phyloP scores from a whole-genome alignment of 2,797 vertebrate species.

The Distichodus sexfasciatus region DNA sequence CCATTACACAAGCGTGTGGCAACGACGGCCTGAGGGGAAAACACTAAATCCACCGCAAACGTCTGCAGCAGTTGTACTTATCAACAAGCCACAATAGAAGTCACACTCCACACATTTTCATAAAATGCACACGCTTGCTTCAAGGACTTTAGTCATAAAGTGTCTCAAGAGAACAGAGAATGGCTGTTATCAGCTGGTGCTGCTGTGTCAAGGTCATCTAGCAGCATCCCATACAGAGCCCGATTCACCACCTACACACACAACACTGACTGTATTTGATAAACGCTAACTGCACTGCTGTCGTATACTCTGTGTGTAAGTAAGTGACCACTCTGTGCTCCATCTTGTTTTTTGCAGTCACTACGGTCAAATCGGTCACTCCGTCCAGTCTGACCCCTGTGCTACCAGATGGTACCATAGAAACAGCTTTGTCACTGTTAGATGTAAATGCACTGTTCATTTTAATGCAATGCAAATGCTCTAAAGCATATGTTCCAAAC shows the following conservation, averaged over 20 bases:
- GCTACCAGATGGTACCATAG: too few relatives aligned
- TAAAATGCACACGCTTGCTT: not conserved
- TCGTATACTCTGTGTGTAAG: not conserved
- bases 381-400: too few relatives aligned
- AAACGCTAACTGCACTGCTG: slow-evolving; percentile 28
- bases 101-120: too few relatives aligned
- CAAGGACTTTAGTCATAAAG: not conserved
- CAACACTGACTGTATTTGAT: slow-evolving; percentile 38
- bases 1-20: not conserved
- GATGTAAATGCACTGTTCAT: too few relatives aligned
- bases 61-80: too few relatives aligned
- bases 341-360: not conserved
- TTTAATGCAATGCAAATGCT: too few relatives aligned
- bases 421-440: too few relatives aligned
- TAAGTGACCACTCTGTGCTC: not conserved
- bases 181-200: slow-evolving; percentile 30
- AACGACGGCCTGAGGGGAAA: too few relatives aligned
- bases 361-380: too few relatives aligned
- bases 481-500: too few relatives aligned
- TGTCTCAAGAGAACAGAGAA: not conserved
- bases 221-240: not conserved
- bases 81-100: too few relatives aligned
- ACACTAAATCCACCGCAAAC: not conserved
- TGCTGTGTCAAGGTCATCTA: slow-evolving; percentile 63
- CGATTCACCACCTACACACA: not conserved